These are phyloP conservation scores for Microcebus griseorufus DNA, from an alignment of 2,113 vertebrate species.

Conservation along the genomic window DNA sequence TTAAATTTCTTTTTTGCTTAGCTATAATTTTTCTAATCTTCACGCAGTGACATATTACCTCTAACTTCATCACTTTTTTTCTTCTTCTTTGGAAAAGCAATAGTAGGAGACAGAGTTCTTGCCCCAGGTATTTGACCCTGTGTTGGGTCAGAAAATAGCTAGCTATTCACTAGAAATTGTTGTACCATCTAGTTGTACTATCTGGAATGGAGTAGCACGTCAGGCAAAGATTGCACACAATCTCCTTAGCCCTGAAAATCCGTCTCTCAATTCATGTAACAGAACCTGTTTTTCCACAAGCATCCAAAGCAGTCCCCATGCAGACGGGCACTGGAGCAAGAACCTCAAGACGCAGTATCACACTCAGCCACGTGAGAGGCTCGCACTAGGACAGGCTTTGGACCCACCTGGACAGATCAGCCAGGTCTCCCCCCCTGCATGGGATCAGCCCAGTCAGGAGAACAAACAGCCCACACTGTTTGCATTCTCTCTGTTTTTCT, in stretches of 20 bases:
- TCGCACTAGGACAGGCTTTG: background rate
- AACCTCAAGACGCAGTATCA: background rate
- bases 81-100: background rate
- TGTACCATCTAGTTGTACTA: no score
- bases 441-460: background rate
- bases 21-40: background rate
- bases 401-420: background rate
- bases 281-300: background rate
- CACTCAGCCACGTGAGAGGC: background rate
- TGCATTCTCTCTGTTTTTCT: background rate
- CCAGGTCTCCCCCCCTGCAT: background rate
- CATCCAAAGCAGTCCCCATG: background rate
- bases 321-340: background rate
- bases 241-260: background rate
- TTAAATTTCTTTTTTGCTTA: background rate
- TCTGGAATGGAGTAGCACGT: background rate
- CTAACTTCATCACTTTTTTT: background rate
- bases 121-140: background rate
- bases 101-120: background rate
- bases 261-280: background rate
- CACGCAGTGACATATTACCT: background rate
- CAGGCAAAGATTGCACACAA: background rate
- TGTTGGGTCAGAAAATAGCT: constrained; percentile 1
- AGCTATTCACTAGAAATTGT: background rate
- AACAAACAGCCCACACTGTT: background rate